Percentiles rank a stretch among this genome's conserved stretches.
Conservation (phyloP, 2,113 vertebrate species). For the Leuciscus idus region DNA sequence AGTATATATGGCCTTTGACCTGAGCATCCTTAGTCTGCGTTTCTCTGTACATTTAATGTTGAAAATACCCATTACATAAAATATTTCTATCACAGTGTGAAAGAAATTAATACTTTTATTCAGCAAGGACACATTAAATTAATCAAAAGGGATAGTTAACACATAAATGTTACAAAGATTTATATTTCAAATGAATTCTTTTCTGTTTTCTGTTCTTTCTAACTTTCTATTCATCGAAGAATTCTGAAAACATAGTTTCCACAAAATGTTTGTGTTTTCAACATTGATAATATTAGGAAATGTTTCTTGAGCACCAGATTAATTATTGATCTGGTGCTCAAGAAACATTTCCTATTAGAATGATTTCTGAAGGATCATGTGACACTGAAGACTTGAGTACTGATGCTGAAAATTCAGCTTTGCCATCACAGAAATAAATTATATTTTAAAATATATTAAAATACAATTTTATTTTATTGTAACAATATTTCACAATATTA, state of each 20-base stretch:
- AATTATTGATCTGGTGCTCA: neutral
- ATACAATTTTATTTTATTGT: no score
- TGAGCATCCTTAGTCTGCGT: no score
- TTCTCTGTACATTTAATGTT: no score
- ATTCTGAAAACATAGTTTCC: no score
- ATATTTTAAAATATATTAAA: no score
- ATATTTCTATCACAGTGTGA: no score
- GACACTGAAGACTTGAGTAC: neutral
- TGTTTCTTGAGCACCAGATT: neutral
- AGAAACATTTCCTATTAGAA: neutral
- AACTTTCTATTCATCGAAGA: no score
- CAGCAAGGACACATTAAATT: neutral
- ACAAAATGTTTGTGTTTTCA: neutral
- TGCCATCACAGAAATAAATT: neutral
- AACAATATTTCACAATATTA: no score
- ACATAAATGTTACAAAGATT: neutral
- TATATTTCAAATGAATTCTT: neutral
- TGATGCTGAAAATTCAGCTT: neutral
- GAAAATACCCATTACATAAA: no score
- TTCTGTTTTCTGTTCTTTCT: no score
- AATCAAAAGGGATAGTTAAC: neutral
- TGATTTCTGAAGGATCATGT: neutral
- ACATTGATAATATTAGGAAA: neutral
- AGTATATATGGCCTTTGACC: no score
- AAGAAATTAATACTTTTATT: neutral